phyloP scores from a whole-genome alignment of 2,113 vertebrate species.

The Hypocryptadius cinnamomeus region DNA sequence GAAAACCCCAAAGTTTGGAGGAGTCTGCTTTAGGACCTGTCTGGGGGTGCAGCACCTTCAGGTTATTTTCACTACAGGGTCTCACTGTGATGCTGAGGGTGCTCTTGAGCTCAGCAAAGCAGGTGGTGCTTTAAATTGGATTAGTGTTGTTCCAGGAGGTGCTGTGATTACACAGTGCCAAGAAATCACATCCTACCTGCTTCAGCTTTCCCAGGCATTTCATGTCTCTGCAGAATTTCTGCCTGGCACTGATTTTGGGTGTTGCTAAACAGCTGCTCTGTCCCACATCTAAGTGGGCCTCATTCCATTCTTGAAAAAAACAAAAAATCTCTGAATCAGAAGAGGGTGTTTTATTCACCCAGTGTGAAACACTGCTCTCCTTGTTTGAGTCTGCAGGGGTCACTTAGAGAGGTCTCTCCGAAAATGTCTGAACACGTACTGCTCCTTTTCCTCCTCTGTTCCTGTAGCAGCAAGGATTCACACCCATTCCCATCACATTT shows the following conservation, averaged over 20 bases:
- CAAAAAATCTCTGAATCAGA: not conserved
- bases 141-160: not conserved
- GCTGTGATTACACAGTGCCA: not conserved
- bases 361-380: not conserved
- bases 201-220: not conserved
- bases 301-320: not conserved
- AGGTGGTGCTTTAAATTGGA: not conserved
- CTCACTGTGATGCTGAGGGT: accelerated
- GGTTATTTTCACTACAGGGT: not conserved
- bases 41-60: not conserved
- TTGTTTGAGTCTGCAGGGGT: not conserved
- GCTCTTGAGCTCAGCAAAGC: not conserved
- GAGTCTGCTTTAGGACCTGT: not conserved
- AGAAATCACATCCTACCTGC: not conserved
- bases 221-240: not conserved
- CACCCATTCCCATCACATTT: conserved; percentile 42
- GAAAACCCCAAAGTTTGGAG: not conserved
- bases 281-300: not conserved
- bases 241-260: not conserved
- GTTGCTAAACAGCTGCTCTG: not conserved
- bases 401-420: not conserved
- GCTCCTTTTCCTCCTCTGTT: not conserved
- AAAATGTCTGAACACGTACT: not conserved
- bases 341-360: not conserved
- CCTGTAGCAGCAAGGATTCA: conserved; percentile 6